phyloP scores from a whole-genome alignment of 2,888 invertebrate genomes.

The Scrobipalpa costella region DNA sequence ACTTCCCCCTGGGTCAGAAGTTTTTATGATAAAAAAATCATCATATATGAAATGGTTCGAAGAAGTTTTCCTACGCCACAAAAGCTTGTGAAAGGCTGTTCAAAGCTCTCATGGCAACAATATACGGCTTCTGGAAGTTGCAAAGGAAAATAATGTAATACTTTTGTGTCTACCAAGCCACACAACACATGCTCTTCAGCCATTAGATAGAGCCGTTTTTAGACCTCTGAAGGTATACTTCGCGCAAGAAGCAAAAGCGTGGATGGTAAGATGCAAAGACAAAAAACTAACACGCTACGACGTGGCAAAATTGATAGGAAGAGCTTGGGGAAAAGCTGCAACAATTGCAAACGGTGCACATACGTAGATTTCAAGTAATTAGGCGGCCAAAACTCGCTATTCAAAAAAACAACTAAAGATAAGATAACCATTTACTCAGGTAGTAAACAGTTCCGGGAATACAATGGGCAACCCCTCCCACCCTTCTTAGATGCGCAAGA shows the following conservation, averaged over 20 bases:
- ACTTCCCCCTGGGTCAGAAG: conserved; percentile 34
- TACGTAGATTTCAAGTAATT: too few relatives aligned
- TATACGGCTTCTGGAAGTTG: conserved; percentile 32
- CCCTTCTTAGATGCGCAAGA: too few relatives aligned
- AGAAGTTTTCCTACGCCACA: conserved; percentile 34
- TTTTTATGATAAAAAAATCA: conserved; percentile 35
- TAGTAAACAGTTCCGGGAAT: too few relatives aligned
- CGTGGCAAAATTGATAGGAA: conserved; percentile 15
- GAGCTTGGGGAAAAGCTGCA: conserved; percentile 12
- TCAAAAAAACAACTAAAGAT: too few relatives aligned
- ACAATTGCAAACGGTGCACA: conserved; percentile 14
- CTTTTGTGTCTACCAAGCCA: conserved; percentile 35
- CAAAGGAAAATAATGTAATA: conserved; percentile 32
- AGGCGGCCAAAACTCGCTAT: too few relatives aligned
- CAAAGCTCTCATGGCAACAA: conserved; percentile 35
- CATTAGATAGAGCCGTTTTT: conserved; percentile 28
- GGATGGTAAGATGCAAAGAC: conserved; percentile 17
- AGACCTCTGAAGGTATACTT: conserved; percentile 27
- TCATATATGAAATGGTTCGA: conserved; percentile 33
- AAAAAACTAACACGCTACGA: conserved; percentile 4
- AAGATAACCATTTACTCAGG: too few relatives aligned
- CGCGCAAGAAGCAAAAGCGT: conserved; percentile 21
- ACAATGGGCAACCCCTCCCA: too few relatives aligned
- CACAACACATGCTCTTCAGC: conserved; percentile 33
- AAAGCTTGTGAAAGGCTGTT: conserved; percentile 36